phyloP scores from a whole-genome alignment of 2,797 vertebrate species.

The Geotria australis region DNA sequence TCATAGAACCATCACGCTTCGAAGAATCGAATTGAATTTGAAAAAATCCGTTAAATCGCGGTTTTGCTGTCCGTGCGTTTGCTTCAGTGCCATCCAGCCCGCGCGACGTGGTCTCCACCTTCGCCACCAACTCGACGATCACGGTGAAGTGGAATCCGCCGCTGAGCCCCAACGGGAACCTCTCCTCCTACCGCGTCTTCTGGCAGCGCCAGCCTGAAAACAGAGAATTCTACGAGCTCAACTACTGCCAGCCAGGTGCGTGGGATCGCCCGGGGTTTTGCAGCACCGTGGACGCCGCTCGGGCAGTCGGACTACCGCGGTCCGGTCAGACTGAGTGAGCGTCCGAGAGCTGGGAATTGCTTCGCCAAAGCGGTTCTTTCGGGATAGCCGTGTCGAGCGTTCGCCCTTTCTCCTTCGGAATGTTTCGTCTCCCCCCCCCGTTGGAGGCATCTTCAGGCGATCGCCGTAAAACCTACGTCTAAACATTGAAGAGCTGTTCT shows the following conservation, averaged over 20 bases:
- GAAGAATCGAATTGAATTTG: too few relatives aligned
- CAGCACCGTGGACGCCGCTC: neutral
- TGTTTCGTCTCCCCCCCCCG: too few relatives aligned
- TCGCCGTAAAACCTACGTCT: too few relatives aligned
- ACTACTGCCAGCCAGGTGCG: conserved; percentile 28
- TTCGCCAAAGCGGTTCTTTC: too few relatives aligned
- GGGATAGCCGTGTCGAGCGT: too few relatives aligned
- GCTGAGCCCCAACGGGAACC: conserved; percentile 20
- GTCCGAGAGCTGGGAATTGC: too few relatives aligned
- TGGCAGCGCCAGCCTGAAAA: conserved; percentile 27
- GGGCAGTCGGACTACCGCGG: neutral
- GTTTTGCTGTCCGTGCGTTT: neutral
- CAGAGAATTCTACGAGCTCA: conserved; percentile 17
- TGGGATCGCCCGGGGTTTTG: neutral
- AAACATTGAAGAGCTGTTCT: too few relatives aligned
- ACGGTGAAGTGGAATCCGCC: conserved; percentile 29
- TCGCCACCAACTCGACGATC: conserved; percentile 23
- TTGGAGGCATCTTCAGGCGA: too few relatives aligned
- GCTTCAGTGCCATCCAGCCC: conserved; percentile 18
- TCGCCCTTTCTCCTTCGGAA: too few relatives aligned
- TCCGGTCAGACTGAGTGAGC: neutral
- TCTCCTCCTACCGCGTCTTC: conserved; percentile 23
- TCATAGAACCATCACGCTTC: too few relatives aligned
- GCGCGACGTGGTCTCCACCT: conserved; percentile 23
- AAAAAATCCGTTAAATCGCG: too few relatives aligned